Percentiles rank a stretch among this genome's conserved stretches.
Conservation (phyloP, 2,888 invertebrate species). For the Lordiphosa fenestrarum region DNA sequence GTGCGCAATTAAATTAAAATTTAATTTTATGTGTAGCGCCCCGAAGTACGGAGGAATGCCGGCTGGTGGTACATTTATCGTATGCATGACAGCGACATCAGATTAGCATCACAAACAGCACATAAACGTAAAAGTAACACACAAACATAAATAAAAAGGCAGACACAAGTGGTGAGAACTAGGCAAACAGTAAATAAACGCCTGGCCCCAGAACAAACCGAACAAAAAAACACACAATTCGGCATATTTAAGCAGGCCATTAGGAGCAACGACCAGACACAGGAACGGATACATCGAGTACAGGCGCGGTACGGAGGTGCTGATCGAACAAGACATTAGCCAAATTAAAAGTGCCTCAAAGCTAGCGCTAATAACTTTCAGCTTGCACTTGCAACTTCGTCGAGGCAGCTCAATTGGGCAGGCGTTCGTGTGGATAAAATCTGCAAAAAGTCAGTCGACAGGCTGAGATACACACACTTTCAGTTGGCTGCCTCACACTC, state of each 20-base stretch:
- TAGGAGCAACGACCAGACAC: slow-evolving; percentile 51
- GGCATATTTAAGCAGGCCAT: slow-evolving; percentile 40
- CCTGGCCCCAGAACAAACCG: slow-evolving; percentile 13
- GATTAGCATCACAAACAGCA: slow-evolving; percentile 73
- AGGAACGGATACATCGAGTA: slow-evolving; percentile 21
- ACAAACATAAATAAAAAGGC: slow-evolving; percentile 15
- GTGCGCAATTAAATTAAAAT: slow-evolving; percentile 70
- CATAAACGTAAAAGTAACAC: slow-evolving; percentile 71
- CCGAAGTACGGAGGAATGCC: slow-evolving; percentile 28
- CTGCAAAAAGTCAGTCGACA: slow-evolving; percentile 37
- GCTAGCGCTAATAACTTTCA: slow-evolving; percentile 60
- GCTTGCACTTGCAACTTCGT: slow-evolving; percentile 45
- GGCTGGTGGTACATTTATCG: slow-evolving; percentile 51
- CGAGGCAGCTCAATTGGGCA: slow-evolving; percentile 48
- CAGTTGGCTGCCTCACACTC: slow-evolving; percentile 25
- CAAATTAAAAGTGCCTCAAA: slow-evolving; percentile 61
- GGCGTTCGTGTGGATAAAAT: slow-evolving; percentile 64
- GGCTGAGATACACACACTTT: slow-evolving; percentile 11
- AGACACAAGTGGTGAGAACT: slow-evolving; percentile 30
- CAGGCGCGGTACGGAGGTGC: slow-evolving; percentile 20
- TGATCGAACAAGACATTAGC: slow-evolving; percentile 28
- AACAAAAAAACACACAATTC: slow-evolving; percentile 24
- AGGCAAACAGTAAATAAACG: slow-evolving; percentile 67
- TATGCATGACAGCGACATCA: slow-evolving; percentile 71
- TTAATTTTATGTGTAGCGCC: slow-evolving; percentile 69